Conservation (phyloP, 2,888 invertebrate species). For the Phengaris alcon region DNA sequence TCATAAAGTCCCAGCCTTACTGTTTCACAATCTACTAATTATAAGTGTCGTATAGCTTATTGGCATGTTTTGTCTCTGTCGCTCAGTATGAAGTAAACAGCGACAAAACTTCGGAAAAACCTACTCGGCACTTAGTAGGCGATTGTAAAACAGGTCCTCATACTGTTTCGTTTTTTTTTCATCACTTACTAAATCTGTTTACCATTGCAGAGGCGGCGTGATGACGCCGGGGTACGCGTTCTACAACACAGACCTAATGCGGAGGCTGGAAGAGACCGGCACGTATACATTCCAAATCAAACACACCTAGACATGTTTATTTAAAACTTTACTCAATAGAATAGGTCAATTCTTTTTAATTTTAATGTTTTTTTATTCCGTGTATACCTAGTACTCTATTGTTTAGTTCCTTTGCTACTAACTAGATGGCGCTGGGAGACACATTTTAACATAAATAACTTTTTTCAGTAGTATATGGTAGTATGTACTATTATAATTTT, state of each 20-base stretch:
- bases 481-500: no score
- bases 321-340: not conserved
- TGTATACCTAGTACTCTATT: not conserved
- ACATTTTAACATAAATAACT: not conserved
- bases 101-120: no score
- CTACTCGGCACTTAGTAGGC: no score
- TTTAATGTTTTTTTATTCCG: not conserved
- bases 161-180: no score
- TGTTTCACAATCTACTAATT: no score
- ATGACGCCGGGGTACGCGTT: conserved; percentile 92
- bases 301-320: not conserved
- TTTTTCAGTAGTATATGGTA: no score
- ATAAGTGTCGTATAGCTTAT: no score
- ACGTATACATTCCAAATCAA: conserved; percentile 84
- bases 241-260: conserved; percentile 86
- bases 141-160: no score
- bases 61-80: no score
- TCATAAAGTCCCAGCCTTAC: no score
- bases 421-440: not conserved
- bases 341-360: not conserved
- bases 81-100: no score
- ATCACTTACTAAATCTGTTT: conserved; percentile 27
- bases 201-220: conserved; percentile 88
- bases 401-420: not conserved
- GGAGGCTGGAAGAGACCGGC: conserved; percentile 83